Evolutionary conservation across 1,140 invertebrate genomes (phyloP).

Genomic region (Pseudobourletiella spinata): DNA sequence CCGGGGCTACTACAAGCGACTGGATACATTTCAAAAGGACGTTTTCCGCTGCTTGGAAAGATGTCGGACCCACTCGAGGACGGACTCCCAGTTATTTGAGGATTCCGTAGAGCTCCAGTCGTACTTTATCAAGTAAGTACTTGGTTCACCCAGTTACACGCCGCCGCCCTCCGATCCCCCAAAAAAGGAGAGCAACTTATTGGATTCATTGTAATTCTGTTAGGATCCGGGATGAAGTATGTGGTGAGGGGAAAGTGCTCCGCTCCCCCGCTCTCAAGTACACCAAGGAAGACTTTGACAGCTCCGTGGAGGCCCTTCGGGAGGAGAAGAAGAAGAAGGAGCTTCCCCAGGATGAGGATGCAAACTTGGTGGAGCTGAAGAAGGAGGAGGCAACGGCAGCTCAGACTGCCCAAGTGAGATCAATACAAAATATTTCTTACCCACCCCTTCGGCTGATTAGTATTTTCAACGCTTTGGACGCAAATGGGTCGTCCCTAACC

Average conservation of each 20-base stretch:
- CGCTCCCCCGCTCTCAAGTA: constrained; percentile 79
- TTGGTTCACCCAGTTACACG: too few species aligned
- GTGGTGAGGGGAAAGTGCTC: constrained; percentile 66
- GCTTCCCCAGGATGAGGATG: constrained; percentile 61
- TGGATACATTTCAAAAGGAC: constrained; percentile 95
- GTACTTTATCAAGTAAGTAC: constrained; percentile 74
- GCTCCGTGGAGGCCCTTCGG: constrained; percentile 63
- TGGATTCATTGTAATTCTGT: constrained; percentile 5
- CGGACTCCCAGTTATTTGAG: constrained; percentile 89
- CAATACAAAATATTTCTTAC: background rate
- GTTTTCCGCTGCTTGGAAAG: constrained; percentile 88
- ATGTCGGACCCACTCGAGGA: constrained; percentile 72
- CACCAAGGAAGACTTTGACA: constrained; percentile 59
- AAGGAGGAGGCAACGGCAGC: constrained; percentile 32
- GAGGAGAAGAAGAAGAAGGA: constrained; percentile 68
- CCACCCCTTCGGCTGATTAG: background rate
- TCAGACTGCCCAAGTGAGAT: constrained; percentile 29
- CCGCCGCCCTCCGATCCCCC: too few species aligned
- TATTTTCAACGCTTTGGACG: too few species aligned
- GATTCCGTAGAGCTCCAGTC: constrained; percentile 89
- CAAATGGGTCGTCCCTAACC: too few species aligned
- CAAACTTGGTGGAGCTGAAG: constrained; percentile 39
- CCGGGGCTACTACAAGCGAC: constrained; percentile 75
- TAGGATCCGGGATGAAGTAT: constrained; percentile 51
- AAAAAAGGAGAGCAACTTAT: too few species aligned